These are phyloP conservation scores for Clupea harengus DNA, from an alignment of 2,113 vertebrate genomes.

Conservation along the genomic window DNA sequence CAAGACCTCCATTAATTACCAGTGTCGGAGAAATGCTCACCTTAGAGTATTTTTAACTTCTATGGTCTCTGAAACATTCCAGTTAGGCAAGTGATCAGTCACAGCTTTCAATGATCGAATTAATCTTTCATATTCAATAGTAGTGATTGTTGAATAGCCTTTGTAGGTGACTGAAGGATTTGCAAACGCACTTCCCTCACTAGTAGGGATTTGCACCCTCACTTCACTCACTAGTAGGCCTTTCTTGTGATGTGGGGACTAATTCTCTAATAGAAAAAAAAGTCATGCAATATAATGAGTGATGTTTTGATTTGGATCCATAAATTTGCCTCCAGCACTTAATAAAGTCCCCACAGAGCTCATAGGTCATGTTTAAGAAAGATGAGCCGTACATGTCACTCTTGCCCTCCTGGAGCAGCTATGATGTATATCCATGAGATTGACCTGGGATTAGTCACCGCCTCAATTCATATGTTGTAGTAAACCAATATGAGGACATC, in stretches of 20 bases:
- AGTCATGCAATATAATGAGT: too few relatives aligned
- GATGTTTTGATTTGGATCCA: too few relatives aligned
- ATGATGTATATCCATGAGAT: slow-evolving; percentile 21
- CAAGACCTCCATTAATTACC: slow-evolving; percentile 14
- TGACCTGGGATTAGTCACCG: slow-evolving; percentile 30
- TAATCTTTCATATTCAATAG: not conserved
- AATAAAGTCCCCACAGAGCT: not conserved
- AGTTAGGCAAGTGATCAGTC: not conserved
- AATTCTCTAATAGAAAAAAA: too few relatives aligned
- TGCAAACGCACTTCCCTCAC: too few relatives aligned
- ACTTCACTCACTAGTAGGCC: too few relatives aligned
- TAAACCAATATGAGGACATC: slow-evolving; percentile 46
- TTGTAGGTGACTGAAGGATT: too few relatives aligned
- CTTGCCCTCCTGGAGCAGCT: not conserved
- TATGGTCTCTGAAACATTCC: slow-evolving; percentile 18
- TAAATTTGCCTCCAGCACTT: too few relatives aligned
- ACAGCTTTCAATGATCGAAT: not conserved
- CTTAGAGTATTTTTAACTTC: slow-evolving; percentile 25
- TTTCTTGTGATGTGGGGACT: too few relatives aligned
- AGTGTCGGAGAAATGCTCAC: slow-evolving; percentile 23
- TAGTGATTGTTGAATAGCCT: not conserved
- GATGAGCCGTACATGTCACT: slow-evolving; percentile 16
- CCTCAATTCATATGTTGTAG: slow-evolving; percentile 27
- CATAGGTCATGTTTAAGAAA: slow-evolving; percentile 22
- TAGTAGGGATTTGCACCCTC: not conserved